Evolutionary conservation across 2,797 vertebrate species (phyloP).

Genomic region (Coregonus ussuriensis): DNA sequence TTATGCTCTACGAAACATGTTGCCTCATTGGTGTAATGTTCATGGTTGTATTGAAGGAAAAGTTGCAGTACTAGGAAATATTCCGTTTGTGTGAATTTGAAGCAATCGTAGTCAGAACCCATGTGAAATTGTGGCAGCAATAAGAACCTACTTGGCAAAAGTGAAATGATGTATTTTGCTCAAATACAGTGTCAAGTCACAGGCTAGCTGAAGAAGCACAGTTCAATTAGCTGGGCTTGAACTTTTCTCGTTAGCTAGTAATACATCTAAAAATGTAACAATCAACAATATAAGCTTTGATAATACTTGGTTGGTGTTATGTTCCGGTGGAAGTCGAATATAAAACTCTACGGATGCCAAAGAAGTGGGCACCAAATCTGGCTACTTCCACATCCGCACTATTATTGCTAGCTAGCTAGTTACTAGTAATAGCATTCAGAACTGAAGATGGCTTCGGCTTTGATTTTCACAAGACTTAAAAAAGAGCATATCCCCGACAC

Average conservation of each 20-base stretch:
- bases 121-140: background rate
- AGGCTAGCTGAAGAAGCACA: too few species aligned
- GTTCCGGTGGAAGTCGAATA: too few species aligned
- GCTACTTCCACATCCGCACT: slow-evolving; percentile 21
- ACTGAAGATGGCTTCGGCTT: background rate
- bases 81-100: background rate
- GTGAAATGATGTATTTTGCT: too few species aligned
- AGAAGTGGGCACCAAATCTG: slow-evolving; percentile 6
- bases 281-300: background rate
- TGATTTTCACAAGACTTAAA: background rate
- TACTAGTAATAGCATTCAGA: too few species aligned
- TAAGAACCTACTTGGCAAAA: too few species aligned
- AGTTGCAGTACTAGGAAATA: background rate
- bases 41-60: background rate
- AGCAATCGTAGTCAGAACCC: background rate
- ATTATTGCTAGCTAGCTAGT: background rate
- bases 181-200: too few species aligned
- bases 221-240: too few species aligned
- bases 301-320: too few species aligned
- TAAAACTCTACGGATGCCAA: slow-evolving; percentile 6
- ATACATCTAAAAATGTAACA: background rate
- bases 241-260: too few species aligned
- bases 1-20: background rate
- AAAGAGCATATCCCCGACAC: background rate
- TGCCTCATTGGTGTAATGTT: too few species aligned